Evolutionary conservation across 2,113 vertebrate genomes (phyloP), one percentile per base, ranked within the genome.

Genomic region (Cyphomyrus plagiostoma): DNA sequence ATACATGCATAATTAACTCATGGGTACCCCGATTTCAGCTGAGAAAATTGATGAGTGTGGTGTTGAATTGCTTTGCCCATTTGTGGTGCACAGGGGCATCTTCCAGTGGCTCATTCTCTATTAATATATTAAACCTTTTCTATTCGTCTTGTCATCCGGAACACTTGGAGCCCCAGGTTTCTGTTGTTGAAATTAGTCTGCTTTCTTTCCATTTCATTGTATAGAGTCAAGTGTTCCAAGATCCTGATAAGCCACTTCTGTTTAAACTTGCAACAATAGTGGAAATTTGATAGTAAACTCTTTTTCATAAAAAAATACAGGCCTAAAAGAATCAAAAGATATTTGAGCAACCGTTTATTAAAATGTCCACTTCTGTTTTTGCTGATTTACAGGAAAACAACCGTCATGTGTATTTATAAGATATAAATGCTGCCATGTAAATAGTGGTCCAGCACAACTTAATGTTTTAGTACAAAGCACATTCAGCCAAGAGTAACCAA

Each of bases 21-120:
- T 88, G 91, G 94, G 95, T 92, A 80, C 94, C 94, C 95, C 92
- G 93, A 96, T 96, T 96, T 93, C 93, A 94, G 93, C 95, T 94
- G 94, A 95, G 94, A 94, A 96, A 96, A 96, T 95, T 95, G 96
- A 96, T 96, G 95, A 95, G 94, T 90, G 91, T 48, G 94, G 96
- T 96, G 93, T 96, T 95, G 92, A 92, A 93, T 96, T 96, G 91
- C 95, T 91, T 62, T 91, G 92, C 92, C 95, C 93, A 95, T 96
- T 96, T 95, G 95, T 45, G 2, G 70, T 93, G 21, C 13, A 87
- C 88, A 91, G 87, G 92, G 91, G 90, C 94, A 93, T 93, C 94
- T 94, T 96, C 96, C 95, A 96, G 92, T 11, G 0, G 93, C 93
- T 94, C 94, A 95, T 96, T 95, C 92, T 95, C 92, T 94, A 95